phyloP scores from a whole-genome alignment of 2,113 vertebrate species.

The Psephotus haematonotus region DNA sequence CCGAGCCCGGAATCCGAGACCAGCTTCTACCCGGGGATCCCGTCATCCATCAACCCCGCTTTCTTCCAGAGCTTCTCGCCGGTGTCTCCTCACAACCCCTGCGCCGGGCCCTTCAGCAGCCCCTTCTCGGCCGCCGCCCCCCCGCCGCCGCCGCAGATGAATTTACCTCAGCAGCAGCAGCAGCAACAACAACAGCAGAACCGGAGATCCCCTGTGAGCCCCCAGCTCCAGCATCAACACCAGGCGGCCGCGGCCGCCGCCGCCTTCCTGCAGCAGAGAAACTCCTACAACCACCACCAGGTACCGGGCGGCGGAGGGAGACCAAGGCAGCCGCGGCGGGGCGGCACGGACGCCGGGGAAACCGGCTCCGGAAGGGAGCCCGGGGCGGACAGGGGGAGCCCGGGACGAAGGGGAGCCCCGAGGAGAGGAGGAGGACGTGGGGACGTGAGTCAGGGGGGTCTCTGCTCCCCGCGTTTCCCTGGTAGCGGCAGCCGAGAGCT shows the following conservation, averaged over 20 bases:
- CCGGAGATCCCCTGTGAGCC: conserved; percentile 89
- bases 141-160: conserved; percentile 82
- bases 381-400: background rate
- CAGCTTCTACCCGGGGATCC: conserved; percentile 90
- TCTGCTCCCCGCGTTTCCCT: too few relatives aligned
- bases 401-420: background rate
- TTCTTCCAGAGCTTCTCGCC: conserved; percentile 94
- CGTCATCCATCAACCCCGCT: conserved; percentile 91
- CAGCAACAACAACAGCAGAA: conserved; percentile 81
- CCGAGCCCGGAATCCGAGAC: conserved; percentile 84
- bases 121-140: conserved; percentile 84
- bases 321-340: background rate
- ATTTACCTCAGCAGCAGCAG: conserved; percentile 83
- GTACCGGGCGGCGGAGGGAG: conserved; percentile 65
- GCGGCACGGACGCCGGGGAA: background rate
- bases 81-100: conserved; percentile 85
- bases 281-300: conserved; percentile 93
- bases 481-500: background rate
- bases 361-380: background rate
- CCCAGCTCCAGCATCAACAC: conserved; percentile 87
- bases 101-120: conserved; percentile 85
- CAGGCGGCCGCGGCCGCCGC: conserved; percentile 78
- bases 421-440: background rate
- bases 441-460: background rate
- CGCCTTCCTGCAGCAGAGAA: conserved; percentile 90